Evolutionary conservation across 2,113 vertebrate species (phyloP).

Genomic region (Halichoeres trimaculatus): DNA sequence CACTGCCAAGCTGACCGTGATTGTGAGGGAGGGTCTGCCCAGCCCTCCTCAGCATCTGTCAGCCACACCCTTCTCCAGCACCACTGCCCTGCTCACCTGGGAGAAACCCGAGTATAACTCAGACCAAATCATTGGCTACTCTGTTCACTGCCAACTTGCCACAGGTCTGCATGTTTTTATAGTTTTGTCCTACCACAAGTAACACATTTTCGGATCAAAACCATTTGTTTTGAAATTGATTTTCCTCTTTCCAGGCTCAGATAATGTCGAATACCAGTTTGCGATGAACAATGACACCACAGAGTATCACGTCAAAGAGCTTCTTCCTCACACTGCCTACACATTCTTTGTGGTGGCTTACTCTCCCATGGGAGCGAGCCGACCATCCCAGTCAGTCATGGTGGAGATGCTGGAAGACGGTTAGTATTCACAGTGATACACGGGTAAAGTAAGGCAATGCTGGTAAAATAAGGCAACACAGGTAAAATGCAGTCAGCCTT

Average conservation of each 20-base stretch:
- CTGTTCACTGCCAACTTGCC: slow-evolving; percentile 92
- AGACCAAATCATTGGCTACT: slow-evolving; percentile 97
- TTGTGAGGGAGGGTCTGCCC: slow-evolving; percentile 94
- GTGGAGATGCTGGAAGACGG: slow-evolving; percentile 94
- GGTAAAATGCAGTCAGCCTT: slow-evolving; percentile 2
- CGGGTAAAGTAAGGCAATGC: background rate
- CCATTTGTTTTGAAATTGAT: background rate
- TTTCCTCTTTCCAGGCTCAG: slow-evolving; percentile 71
- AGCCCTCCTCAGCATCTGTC: slow-evolving; percentile 90
- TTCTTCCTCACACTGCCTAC: slow-evolving; percentile 93
- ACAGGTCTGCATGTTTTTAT: slow-evolving; percentile 74
- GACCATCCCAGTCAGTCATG: slow-evolving; percentile 86
- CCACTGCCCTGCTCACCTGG: slow-evolving; percentile 90
- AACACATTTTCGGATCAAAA: background rate
- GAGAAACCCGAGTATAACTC: slow-evolving; percentile 92
- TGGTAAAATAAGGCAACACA: background rate
- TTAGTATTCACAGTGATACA: slow-evolving; percentile 69
- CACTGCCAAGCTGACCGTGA: slow-evolving; percentile 90
- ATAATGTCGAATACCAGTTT: slow-evolving; percentile 96
- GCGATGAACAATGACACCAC: slow-evolving; percentile 98
- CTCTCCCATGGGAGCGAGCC: slow-evolving; percentile 93
- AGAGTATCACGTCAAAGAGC: slow-evolving; percentile 92
- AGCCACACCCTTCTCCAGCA: slow-evolving; percentile 90
- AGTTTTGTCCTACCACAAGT: background rate
- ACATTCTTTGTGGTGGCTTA: slow-evolving; percentile 97